Evolutionary conservation across 2,113 vertebrate species (phyloP), one percentile per base, ranked within the genome.

Genomic region (Phalacrocorax carbo): DNA sequence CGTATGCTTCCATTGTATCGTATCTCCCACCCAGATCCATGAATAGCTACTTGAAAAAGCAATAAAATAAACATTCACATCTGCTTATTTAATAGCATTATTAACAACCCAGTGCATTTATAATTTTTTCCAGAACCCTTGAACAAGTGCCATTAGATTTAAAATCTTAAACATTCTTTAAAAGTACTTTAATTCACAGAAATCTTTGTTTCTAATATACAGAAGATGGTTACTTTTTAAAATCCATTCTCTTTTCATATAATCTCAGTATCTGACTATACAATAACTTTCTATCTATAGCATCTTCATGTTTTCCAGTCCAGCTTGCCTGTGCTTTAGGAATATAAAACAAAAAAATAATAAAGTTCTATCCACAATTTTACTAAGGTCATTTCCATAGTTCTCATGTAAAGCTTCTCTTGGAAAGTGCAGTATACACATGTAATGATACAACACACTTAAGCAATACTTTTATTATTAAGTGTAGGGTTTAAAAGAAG

Each of bases 171-270:
- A 96, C 97, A 96, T 97, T 98, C 97, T 98, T 98, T 97, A 98
- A 98, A 98, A 98, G 97, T 98, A 97, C 96, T 98, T 98, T 98
- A 98, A 98, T 98, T 98, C 97, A 98, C 98, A 97, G 97, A 97
- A 97, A 97, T 97, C 96, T 96, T 97, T 94, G 96, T 96, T 96
- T 96, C 97, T 98, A 98, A 97, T 98, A 97, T 98, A 98, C 98
- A 98, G 96, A 95, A 97, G 96, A 88, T 96, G 97, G 93, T 96
- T 97, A 92, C 94, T 96, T 96, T 97, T 96, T 96, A 94, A 98
- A 97, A 97, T 97, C 97, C 97, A 98, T 97, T 97, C 93, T 96
- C 91, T 97, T 94, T 96, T 97, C 97, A 97, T 97, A 97, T 95
- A 98, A 96, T 97, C 96, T 97, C 94, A 96, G 82, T 90, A 96